Conservation (phyloP, 2,888 invertebrate genomes). For the Labia minor region DNA sequence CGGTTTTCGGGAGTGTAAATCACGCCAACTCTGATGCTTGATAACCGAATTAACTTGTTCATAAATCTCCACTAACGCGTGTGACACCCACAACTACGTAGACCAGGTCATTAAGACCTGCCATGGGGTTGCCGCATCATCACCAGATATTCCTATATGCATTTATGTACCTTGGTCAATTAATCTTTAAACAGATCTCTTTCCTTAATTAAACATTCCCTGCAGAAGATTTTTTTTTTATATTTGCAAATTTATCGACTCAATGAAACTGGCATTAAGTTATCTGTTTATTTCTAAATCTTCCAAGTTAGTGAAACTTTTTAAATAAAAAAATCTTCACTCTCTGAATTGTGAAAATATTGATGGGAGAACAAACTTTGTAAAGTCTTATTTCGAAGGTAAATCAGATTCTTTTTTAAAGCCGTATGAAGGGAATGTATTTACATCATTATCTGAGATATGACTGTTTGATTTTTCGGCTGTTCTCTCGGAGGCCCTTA, state of each 20-base stretch:
- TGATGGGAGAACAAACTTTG: not conserved
- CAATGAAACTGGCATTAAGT: not conserved
- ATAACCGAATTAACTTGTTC: constrained; percentile 13
- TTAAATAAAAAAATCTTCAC: not conserved
- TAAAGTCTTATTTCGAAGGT: not conserved
- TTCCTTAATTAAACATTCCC: not conserved
- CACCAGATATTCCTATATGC: not conserved
- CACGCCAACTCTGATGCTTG: not conserved
- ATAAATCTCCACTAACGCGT: not conserved
- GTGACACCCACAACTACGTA: not conserved
- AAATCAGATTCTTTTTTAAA: constrained; percentile 13
- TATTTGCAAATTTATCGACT: not conserved
- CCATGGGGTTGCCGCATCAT: constrained; percentile 3
- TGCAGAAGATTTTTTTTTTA: not conserved
- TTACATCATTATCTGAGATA: not conserved
- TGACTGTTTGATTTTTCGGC: constrained; percentile 4
- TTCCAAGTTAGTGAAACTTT: not conserved
- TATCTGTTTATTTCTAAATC: constrained; percentile 1
- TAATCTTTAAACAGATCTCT: not conserved
- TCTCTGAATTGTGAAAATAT: not conserved
- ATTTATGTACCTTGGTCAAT: not conserved
- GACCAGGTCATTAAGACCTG: constrained; percentile 2
- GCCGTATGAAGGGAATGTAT: not conserved
- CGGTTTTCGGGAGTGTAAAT: not conserved
- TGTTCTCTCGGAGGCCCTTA: not conserved